Conservation (phyloP, 2,888 invertebrate genomes). For the Drosophila subquinaria region DNA sequence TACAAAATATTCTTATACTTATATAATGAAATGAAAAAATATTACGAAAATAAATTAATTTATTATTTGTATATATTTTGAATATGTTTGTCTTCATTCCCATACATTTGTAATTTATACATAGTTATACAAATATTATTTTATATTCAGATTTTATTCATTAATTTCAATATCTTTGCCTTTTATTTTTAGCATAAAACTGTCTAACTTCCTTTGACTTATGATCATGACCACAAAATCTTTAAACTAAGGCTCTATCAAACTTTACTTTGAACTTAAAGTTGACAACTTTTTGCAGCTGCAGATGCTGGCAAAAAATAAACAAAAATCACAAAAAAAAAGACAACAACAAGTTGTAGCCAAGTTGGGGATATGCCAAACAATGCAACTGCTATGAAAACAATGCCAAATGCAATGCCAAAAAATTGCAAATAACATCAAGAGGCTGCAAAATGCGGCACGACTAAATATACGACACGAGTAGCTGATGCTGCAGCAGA, state of each 20-base stretch:
- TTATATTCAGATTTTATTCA: background rate
- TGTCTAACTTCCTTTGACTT: slow-evolving; percentile 9
- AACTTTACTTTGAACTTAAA: slow-evolving; percentile 27
- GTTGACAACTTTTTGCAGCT: slow-evolving; percentile 39
- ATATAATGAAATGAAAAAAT: too few relatives aligned
- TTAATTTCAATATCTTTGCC: background rate
- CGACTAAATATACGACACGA: slow-evolving; percentile 49
- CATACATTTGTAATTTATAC: background rate
- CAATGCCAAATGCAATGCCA: slow-evolving; percentile 65
- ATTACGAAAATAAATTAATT: too few relatives aligned
- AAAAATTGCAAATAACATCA: slow-evolving; percentile 60
- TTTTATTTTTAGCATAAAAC: background rate
- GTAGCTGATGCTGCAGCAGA: slow-evolving; percentile 25
- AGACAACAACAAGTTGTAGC: slow-evolving; percentile 31
- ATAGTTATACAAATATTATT: background rate
- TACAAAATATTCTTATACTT: too few relatives aligned
- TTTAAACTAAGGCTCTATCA: background rate
- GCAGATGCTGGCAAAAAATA: slow-evolving; percentile 25
- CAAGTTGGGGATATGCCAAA: slow-evolving; percentile 48
- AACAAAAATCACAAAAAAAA: slow-evolving; percentile 19
- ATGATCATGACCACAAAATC: slow-evolving; percentile 44
- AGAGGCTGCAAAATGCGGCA: slow-evolving; percentile 51
- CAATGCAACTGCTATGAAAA: slow-evolving; percentile 60
- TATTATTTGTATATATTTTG: too few relatives aligned
- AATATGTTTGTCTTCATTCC: too few relatives aligned